phyloP scores from a whole-genome alignment of 2,888 invertebrate species.

The Leptinotarsa peninsularis region DNA sequence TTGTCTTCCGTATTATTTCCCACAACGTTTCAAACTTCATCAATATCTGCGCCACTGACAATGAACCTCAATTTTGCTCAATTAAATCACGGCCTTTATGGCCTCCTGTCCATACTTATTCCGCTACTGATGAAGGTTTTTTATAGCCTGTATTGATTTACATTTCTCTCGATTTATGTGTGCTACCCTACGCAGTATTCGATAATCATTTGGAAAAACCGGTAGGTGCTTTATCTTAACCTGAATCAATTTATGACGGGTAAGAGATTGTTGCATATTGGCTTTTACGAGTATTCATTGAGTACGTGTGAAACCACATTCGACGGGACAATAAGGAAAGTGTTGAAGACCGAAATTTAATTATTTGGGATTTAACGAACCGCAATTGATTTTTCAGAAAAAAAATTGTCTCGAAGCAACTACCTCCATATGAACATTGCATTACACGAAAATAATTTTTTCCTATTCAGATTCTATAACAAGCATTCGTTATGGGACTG shows the following conservation, averaged over 20 bases:
- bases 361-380: background rate
- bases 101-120: conserved; percentile 34
- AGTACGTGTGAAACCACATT: background rate
- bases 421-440: too few species aligned
- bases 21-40: too few species aligned
- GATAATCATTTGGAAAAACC: conserved; percentile 17
- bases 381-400: too few species aligned
- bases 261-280: background rate
- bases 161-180: conserved; percentile 32
- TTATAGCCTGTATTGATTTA: conserved; percentile 41
- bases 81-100: conserved; percentile 44
- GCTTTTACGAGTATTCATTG: conserved; percentile 2
- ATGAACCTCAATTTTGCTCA: conserved; percentile 31
- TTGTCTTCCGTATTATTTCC: too few species aligned
- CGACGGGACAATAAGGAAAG: background rate
- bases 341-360: background rate
- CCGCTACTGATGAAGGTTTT: conserved; percentile 39
- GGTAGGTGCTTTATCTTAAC: conserved; percentile 19
- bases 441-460: too few species aligned
- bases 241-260: conserved; percentile 13
- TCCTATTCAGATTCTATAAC: too few species aligned
- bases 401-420: too few species aligned
- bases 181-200: conserved; percentile 7
- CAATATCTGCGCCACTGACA: conserved; percentile 28
- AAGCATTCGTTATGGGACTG: too few species aligned